Percentiles rank a stretch among this genome's conserved stretches.
Conservation (phyloP, 1,140 invertebrate species). For the Watersipora subatra region DNA sequence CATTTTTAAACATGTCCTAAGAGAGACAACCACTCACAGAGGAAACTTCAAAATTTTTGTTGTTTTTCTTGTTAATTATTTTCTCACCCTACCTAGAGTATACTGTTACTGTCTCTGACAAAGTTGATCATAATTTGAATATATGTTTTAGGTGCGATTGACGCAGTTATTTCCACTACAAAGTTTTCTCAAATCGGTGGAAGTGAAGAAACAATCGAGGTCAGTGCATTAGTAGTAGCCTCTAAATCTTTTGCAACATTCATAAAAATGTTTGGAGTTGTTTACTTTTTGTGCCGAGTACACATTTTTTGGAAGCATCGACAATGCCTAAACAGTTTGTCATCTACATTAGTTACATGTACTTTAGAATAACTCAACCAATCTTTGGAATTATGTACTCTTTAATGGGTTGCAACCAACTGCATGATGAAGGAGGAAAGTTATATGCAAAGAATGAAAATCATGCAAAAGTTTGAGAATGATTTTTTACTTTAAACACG, state of each 20-base stretch:
- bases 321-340: too few relatives aligned
- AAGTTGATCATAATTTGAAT: neutral
- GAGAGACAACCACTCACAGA: neutral
- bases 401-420: slow-evolving; percentile 4
- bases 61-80: neutral
- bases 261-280: too few relatives aligned
- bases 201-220: slow-evolving; percentile 51
- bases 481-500: slow-evolving; percentile 4
- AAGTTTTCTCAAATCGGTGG: slow-evolving; percentile 63
- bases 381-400: neutral
- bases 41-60: neutral
- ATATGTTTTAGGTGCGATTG: slow-evolving; percentile 5
- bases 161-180: slow-evolving; percentile 40
- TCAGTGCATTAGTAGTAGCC: neutral
- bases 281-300: too few relatives aligned
- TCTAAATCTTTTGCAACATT: neutral
- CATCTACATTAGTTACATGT: too few relatives aligned
- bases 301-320: too few relatives aligned
- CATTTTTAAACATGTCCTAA: neutral
- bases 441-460: slow-evolving; percentile 4
- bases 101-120: neutral
- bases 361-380: too few relatives aligned
- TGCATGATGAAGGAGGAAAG: slow-evolving; percentile 6
- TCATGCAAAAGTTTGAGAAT: slow-evolving; percentile 2
- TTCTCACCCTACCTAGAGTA: neutral